phyloP scores from a whole-genome alignment of 2,888 invertebrate species.

The Enchytraeus crypticus region DNA sequence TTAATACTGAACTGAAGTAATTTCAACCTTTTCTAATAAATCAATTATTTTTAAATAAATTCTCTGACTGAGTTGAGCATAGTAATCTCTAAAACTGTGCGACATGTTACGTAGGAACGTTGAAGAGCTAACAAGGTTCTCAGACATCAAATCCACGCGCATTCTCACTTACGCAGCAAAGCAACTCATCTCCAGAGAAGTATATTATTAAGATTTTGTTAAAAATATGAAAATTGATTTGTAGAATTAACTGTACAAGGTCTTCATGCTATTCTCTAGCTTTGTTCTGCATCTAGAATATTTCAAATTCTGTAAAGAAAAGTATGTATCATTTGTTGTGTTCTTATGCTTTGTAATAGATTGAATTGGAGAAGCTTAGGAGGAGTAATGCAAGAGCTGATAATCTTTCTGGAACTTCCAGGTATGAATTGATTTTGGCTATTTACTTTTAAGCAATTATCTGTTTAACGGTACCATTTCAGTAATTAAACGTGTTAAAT shows the following conservation, averaged over 20 bases:
- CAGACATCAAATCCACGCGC: slow-evolving; percentile 45
- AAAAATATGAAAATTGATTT: neutral
- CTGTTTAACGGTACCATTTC: no score
- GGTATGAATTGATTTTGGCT: neutral
- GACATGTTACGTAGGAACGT: slow-evolving; percentile 54
- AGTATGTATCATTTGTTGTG: neutral
- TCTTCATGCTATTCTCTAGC: neutral
- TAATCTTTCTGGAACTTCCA: neutral
- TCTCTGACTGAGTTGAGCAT: no score
- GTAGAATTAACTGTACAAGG: neutral
- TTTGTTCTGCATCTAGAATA: neutral
- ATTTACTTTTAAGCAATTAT: no score
- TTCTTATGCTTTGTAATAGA: slow-evolving; percentile 37
- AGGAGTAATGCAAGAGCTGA: slow-evolving; percentile 47
- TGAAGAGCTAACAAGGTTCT: slow-evolving; percentile 58
- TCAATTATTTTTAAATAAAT: no score
- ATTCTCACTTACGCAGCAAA: slow-evolving; percentile 62
- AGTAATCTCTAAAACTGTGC: no score
- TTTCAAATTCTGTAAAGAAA: neutral
- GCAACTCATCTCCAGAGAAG: slow-evolving; percentile 71
- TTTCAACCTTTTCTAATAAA: no score
- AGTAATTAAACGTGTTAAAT: no score
- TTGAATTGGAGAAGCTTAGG: slow-evolving; percentile 69
- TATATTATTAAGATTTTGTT: slow-evolving; percentile 26
- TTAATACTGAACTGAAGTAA: no score